Percentiles rank a stretch among this genome's conserved stretches.
These are phyloP conservation scores for Threskiornis aethiopicus DNA, from an alignment of 2,797 vertebrate species.

Conservation along the genomic window DNA sequence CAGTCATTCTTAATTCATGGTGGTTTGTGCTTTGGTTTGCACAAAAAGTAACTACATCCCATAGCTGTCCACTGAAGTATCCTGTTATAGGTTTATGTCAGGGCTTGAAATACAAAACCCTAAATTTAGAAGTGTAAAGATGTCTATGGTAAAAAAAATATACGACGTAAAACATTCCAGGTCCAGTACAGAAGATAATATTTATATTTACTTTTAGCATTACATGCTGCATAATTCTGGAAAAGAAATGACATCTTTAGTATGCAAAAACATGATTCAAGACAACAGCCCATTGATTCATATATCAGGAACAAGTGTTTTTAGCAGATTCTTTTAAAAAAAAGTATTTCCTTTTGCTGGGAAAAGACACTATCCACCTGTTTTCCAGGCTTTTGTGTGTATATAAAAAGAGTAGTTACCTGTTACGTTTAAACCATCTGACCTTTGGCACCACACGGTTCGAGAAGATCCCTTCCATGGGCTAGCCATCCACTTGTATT, in stretches of 20 bases:
- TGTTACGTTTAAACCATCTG: constrained; percentile 93
- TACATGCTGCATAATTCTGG: not conserved
- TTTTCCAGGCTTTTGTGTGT: not conserved
- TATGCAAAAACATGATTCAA: not conserved
- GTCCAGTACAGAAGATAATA: not conserved
- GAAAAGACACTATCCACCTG: not conserved
- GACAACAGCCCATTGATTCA: not conserved
- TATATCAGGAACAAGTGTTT: not conserved
- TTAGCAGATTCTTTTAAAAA: not conserved
- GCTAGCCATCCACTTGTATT: constrained; percentile 91
- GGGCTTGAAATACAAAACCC: not conserved
- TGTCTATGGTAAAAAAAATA: not conserved
- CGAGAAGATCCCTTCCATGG: constrained; percentile 87
- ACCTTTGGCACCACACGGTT: constrained; percentile 92
- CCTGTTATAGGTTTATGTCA: not conserved
- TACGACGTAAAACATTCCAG: not conserved
- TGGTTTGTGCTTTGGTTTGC: not conserved
- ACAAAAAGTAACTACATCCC: not conserved
- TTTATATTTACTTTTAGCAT: not conserved
- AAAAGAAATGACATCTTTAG: not conserved
- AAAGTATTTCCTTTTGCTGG: not conserved
- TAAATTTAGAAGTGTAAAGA: not conserved
- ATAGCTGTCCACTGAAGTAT: not conserved
- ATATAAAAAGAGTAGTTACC: constrained; percentile 74
- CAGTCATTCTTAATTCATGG: not conserved